Base-by-base conservation (phyloP, 2,888 invertebrate species). In the Psococerastis gibbosa region DNA sequence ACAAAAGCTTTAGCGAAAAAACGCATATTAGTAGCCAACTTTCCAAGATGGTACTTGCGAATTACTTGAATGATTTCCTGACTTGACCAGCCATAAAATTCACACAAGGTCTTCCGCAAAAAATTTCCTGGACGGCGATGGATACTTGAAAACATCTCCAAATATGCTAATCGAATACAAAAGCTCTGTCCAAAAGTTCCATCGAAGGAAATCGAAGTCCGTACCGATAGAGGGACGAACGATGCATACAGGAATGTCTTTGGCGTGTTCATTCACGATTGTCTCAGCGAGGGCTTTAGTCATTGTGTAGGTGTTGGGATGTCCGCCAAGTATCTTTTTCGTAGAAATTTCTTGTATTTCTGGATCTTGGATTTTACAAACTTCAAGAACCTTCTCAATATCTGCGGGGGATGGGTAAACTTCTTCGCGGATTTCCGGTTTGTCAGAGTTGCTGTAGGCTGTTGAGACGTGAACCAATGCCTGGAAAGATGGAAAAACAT, bases 391-490 rank as follows among this genome's bases (percentile, higher is more conserved):
- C 45, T 65, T 60, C 43, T 66, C 61, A 1, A 68, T 66, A 52
- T 67, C 67, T 32, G 61, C 61, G 1, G 65, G 63, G 5, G 68
- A 59, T 41, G 67, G 64, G 50, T 69, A 69, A 2, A 69, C 60
- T 5, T 57, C 55, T 52, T 69, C 69, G 35, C 62, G 60, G 3
- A 69, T 63, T 48, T 57, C 59, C n/a, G 57, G 55, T 46, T 62
- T 56, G 50, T 68, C 65, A 52, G 68, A 67, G 54, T 69, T 69
- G 41, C 66, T 87, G 60, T 89, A 92, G 0, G 91, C 78, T 0
- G 92, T 91, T 2, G 91, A 91, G 4, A 91, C 72, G 60, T 92
- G 80, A 41, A 75, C 68, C 56, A 81, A 74, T 3, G 79, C 62
- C 73, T 75, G 60, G 5, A 54, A 53, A 42, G 33, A 41, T 27